Conservation (phyloP, 2,113 vertebrate species). For the Pygoscelis antarcticus region DNA sequence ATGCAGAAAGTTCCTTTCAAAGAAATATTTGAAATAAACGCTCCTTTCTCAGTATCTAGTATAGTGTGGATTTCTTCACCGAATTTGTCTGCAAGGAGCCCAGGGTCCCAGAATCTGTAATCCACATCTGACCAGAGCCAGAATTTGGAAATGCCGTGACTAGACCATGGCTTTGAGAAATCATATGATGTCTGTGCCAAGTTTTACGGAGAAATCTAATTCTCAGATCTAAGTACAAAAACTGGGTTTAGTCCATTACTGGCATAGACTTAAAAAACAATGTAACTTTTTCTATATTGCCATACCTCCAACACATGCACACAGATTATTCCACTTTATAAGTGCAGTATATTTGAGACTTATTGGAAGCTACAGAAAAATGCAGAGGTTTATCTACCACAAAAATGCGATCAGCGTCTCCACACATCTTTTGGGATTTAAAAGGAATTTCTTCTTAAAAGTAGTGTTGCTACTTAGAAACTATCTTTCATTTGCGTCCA, state of each 20-base stretch:
- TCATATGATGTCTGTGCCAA: slow-evolving; percentile 23
- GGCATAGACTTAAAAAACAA: background rate
- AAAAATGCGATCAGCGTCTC: background rate
- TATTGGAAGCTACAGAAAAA: background rate
- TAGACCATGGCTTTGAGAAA: slow-evolving; percentile 7
- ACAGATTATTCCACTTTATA: background rate
- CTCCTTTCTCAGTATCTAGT: background rate
- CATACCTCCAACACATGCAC: background rate
- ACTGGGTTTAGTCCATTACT: slow-evolving; percentile 5
- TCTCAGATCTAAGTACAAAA: slow-evolving; percentile 36
- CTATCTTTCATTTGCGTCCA: background rate
- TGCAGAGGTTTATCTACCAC: background rate
- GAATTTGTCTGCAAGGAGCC: background rate
- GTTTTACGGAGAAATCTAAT: slow-evolving; percentile 37
- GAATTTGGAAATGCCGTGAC: slow-evolving; percentile 20
- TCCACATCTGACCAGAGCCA: background rate
- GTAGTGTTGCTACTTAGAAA: background rate
- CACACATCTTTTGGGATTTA: background rate
- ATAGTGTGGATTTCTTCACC: background rate
- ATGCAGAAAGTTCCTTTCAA: background rate
- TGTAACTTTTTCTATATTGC: background rate
- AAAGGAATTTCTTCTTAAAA: background rate
- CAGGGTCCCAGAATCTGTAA: background rate
- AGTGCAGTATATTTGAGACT: background rate
- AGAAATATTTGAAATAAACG: slow-evolving; percentile 1